Base-by-base conservation (phyloP, 2,888 invertebrate species). In the Trachelus tabidus region DNA sequence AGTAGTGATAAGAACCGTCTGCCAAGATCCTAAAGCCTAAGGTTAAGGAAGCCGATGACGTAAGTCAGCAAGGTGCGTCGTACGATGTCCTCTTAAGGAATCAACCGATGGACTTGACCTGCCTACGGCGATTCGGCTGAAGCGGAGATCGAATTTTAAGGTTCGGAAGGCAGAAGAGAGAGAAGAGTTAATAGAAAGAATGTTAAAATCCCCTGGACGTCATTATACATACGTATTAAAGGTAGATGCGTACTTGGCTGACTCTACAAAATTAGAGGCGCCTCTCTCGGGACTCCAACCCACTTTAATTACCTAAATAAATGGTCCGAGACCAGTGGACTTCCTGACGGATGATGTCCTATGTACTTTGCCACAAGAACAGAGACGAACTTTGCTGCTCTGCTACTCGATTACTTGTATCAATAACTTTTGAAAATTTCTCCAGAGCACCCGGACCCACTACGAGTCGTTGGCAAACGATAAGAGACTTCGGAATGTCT, bases 41-140 rank as follows among this genome's bases (percentile, higher is more conserved):
- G 56, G 56, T 56, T 56, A 56, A 56, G 56, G 23, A 2, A 56
- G 15, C 31, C 37, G 4, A 79, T 81, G 80, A 82, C 80, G 82
- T 81, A 77, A 78, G 79, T 71, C 80, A 78, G 79, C 79, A 78
- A 81, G 71, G 81, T 73, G 79, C 73, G 76, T 75, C 69, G 34
- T 69, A 15, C 77, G 76, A 77, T 73, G 79, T 79, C 83, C 82
- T 83, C 82, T 80, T 83, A 83, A 81, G 83, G 83, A 78, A 81
- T 81, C 77, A 34, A 78, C 77, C 75, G 79, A 79, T 77, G 82
- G 79, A 78, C 80, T 78, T 80, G 76, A 77, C 76, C 83, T 81
- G 81, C 83, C 83, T 80, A 83, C 82, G 81, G 80, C 79, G 69
- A 23, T 56, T 56, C 23, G 56, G 9, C 23, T 56, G 56, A 56